Base-by-base conservation (phyloP, 2,797 vertebrate genomes). In the Arctocebus calabarensis region DNA sequence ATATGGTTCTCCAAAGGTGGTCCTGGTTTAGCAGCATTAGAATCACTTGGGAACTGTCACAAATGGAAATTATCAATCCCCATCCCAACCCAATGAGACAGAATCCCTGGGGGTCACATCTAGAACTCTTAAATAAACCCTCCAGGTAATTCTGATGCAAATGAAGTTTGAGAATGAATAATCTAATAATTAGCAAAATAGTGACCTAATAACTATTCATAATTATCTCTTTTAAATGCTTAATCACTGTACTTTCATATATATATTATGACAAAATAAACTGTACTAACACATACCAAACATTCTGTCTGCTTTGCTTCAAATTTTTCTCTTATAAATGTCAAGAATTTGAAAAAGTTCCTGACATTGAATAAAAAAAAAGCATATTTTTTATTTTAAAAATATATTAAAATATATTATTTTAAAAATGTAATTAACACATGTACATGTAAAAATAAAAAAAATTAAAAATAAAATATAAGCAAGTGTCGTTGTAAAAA, bases 221-320 rank as follows among this genome's bases (percentile, higher is more conserved):
- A 64, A 84, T 73, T 81, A 70, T 43, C 17, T 92, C n/a, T 7
- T 89, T 86, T 32, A 94, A 91, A 59, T 77, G 45, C 22, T 19
- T 43, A n/a, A 68, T 75, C 22, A 57, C 7, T 14, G 3, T 55
- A 40, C 16, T 40, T n/a, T n/a, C n/a, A 25, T 37, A 27, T 20
- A 29, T 48, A n/a, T 75, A 13, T n/a, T 40, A 34, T 57, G 57
- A 29, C 14, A 83, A 81, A 61, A 55, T 57, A 77, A 43, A 43
- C 13, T 19, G 2, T 22, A 7, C 10, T 48, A 71, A 75, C 2
- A 78, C 3, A 71, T 8, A 73, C 19, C 3, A 68, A 55, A 29
- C 73, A 37, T 45, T 68, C 16, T 79, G 5, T 62, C 16, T 79
- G 5, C 19, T 79, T 75, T 81, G 1, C 64, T 55, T 0, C 5